phyloP scores from a whole-genome alignment of 2,797 vertebrate species.

The Alosa sapidissima region DNA sequence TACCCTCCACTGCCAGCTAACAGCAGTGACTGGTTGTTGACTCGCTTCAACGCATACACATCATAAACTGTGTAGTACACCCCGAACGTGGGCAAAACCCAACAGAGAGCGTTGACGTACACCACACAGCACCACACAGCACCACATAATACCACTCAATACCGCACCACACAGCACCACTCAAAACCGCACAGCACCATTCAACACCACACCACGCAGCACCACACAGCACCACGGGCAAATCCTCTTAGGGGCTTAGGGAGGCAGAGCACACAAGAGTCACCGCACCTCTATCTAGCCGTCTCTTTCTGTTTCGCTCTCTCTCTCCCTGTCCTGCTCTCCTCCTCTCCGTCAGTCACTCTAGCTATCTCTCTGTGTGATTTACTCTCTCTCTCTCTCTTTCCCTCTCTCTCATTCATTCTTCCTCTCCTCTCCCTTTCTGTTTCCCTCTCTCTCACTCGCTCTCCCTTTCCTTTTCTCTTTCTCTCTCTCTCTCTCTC shows the following conservation, averaged over 20 bases:
- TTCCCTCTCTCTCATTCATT: neutral
- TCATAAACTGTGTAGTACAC: too few species aligned
- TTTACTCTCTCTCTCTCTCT: neutral
- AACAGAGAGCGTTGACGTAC: too few species aligned
- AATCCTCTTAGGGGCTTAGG: conserved; percentile 22
- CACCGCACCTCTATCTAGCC: neutral
- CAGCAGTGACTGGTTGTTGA: too few species aligned
- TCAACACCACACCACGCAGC: too few species aligned
- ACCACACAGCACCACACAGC: neutral
- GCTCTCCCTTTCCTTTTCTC: neutral
- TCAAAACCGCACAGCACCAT: too few species aligned
- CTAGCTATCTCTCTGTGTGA: neutral
- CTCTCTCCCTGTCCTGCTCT: neutral
- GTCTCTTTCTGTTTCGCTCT: neutral
- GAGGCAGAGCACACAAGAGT: neutral
- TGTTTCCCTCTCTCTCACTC: neutral
- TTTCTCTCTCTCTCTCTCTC: conserved; percentile 20
- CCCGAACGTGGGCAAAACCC: too few species aligned
- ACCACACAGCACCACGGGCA: conserved; percentile 4
- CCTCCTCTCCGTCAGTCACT: neutral
- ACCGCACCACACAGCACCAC: too few species aligned
- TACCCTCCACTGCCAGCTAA: too few species aligned
- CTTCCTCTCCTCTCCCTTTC: neutral
- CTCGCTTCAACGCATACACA: too few species aligned
- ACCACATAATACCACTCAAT: too few species aligned